Base-by-base conservation (phyloP, 2,113 vertebrate genomes). In the Salminus brasiliensis region DNA sequence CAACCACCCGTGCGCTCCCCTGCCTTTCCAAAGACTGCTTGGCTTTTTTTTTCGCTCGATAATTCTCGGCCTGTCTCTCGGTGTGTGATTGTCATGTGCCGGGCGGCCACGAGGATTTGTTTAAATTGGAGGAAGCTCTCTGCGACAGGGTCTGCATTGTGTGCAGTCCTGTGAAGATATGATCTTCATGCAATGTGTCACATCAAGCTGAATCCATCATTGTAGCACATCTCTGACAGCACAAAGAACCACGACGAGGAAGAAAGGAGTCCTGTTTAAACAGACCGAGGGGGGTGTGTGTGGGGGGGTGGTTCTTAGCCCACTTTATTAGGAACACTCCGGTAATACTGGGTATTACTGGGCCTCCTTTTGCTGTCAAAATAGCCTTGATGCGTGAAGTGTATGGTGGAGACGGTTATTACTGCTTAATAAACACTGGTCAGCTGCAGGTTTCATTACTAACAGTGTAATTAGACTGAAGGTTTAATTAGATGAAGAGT, bases 1-100 rank as follows among this genome's bases (percentile, higher is more conserved):
- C 34, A 60, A 36, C 39, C 23, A 27, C 72, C 25, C n/a, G 27
- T 30, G 13, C 8, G 12, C 23, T 16, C 23, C 41, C 55, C 4
- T 39, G 12, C 13, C 45, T n/a, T n/a, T n/a, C 30, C 69, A 72
- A 55, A 73, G 1, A 55, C 49, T 9, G 16, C 21, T n/a, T 12
- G 5, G 3, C 9, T 25, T 30, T 18, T 23, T 5, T 7, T 36
- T 12, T 18, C n/a, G 52, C 52, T 55, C 52, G 52, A 55, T 55
- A 55, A 55, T 25, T 55, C 52, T 25, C 23, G 25, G 52, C 11
- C n/a, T 5, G 52, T 11, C 23, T 34, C 67, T 47, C 36, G 15
- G 3, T 30, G 49, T 71, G 49, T 72, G 43, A 52, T 53, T 21
- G 39, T 66, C 62, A 66, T 39, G 62, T 66, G 34, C 62, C 21